Evolutionary conservation across 2,113 vertebrate species (phyloP), one percentile per base, ranked within the genome.

Genomic region (Sinocyclocheilus grahami): DNA sequence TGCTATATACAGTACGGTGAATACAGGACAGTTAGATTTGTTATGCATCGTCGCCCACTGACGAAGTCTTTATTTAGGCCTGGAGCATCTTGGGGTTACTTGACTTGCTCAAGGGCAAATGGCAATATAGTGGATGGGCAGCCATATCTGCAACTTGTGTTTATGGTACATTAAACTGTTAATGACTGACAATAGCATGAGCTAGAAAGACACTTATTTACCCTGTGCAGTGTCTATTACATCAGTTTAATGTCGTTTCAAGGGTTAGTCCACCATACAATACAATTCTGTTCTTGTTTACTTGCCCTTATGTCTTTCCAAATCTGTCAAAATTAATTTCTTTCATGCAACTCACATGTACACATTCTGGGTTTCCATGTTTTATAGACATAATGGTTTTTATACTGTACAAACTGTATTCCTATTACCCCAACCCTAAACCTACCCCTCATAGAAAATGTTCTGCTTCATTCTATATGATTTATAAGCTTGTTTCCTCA

Each of bases 51-150:
- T 82, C 16, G 4, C n/a, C n/a, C 39, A 51, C 79, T 82, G 5
- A 67, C 24, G 37, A 22, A 27, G 79, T 67, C 37, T 82, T 82
- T 80, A 63, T 80, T 80, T 24, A 80, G 24, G 75, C 48, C 48
- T 30, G 48, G n/a, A 33, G 51, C 75, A 9, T 78, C 76, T 55
- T 78, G 48, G 24, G 24, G 24, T 78, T 78, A 16, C 51, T 78
- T 55, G 48, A 78, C 48, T 78, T 78, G 76, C 48, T 78, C 24
- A 78, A 78, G 48, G 76, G 24, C 76, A 78, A 55, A 78, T 1
- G 4, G 48, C 76, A 55, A 55, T 33, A 55, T 20, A 16, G 48
- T 77, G n/a, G 46, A 51, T 77, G n/a, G 46, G 22, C 5, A 51
- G 24, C 22, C 39, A 8, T 46, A 12, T 53, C 24, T 13, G 5